Evolutionary conservation across 2,797 vertebrate genomes (phyloP).

Genomic region (Oreonectes daqikongensis): DNA sequence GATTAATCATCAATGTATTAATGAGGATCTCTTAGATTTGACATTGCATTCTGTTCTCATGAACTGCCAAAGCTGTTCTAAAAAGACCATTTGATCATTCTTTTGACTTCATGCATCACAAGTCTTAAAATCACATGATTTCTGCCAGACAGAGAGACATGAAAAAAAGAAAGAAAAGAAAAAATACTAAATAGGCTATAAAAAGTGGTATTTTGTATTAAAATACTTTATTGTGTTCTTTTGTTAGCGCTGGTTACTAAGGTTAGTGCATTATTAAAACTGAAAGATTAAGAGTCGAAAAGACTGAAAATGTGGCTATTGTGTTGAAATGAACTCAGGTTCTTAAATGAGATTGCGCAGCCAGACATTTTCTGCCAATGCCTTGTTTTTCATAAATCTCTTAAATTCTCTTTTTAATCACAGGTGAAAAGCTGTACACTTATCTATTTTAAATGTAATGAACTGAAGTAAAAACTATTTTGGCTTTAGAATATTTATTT

Average conservation of each 20-base stretch:
- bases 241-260: constrained; percentile 44
- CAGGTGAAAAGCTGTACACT: constrained; percentile 66
- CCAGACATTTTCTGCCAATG: constrained; percentile 59
- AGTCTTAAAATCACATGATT: background rate
- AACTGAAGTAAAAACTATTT: constrained; percentile 46
- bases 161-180: background rate
- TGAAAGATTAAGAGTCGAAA: constrained; percentile 49
- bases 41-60: background rate
- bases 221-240: constrained; percentile 55
- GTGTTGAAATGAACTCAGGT: constrained; percentile 48
- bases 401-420: constrained; percentile 71
- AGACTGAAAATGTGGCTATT: constrained; percentile 29
- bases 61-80: constrained; percentile 7
- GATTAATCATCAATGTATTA: background rate
- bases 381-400: constrained; percentile 57
- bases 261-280: constrained; percentile 64
- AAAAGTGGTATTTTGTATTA: constrained; percentile 12
- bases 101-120: background rate
- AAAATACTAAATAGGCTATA: background rate
- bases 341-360: constrained; percentile 42
- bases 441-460: constrained; percentile 66
- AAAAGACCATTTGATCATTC: background rate
- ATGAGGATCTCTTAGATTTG: constrained; percentile 3
- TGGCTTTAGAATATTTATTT: constrained; percentile 48
- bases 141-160: background rate